Evolutionary conservation across 2,113 vertebrate genomes (phyloP), one percentile per base, ranked within the genome.

Genomic region (Galemys pyrenaicus): DNA sequence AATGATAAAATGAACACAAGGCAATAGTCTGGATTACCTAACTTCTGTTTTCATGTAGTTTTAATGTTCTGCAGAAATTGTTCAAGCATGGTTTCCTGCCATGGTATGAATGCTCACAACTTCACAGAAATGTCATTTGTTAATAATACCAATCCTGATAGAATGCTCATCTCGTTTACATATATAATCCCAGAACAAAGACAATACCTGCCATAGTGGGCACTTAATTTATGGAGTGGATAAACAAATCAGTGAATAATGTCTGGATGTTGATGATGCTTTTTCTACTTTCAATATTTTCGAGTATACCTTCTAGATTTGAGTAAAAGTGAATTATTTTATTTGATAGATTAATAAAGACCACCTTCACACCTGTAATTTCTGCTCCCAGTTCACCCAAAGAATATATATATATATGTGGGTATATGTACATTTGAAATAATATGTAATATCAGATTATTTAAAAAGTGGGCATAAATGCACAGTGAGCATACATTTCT

Each of bases 251-350:
- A 39, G 12, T 86, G 62, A 94, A n/a, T 56, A 64, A 78, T 30
- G 11, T 19, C 83, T 89, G n/a, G 10, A 64, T 73, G 30, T 39
- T 86, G 9, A 78, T 83, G 9, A 2, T 82, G 6, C 1, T 87
- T 87, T 87, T 89, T 60, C 28, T 87, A 71, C 28, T 90, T 83
- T 89, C 62, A 89, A 6, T 28, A 37, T 15, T 87, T 92, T 84
- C 4, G 80, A 81, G 26, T 90, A 4, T 62, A 35, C 26, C 22
- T 74, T 78, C 24, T 87, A 58, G 4, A n/a, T 91, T 73, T 93
- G 6, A 1, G 6, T 68, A 78, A 6, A 79, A 84, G 60, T 49
- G 68, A 68, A 64, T 70, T 4, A 0, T 90, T 95, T 95, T 35
- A 54, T 49, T 71, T 85, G 8, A 62, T 79, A 6, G 11, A 49